Evolutionary conservation across 2,888 invertebrate genomes (phyloP).

Genomic region (Callosobruchus maculatus): DNA sequence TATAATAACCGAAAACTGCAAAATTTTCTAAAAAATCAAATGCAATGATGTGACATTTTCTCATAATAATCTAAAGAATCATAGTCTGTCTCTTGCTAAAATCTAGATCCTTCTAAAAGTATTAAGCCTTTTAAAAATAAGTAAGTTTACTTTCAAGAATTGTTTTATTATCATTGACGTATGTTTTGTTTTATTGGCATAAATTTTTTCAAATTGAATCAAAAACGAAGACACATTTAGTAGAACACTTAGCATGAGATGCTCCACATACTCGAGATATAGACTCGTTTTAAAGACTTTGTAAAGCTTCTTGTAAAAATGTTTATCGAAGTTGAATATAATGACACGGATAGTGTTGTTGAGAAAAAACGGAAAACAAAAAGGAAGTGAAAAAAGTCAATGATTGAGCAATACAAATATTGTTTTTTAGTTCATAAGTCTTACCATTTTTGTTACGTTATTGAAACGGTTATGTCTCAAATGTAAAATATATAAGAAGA

Average conservation of each 20-base stretch:
- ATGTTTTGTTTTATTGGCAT: too few species aligned
- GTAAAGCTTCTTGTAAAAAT: slow-evolving; percentile 1
- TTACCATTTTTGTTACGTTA: not conserved
- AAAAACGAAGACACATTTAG: too few species aligned
- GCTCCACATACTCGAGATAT: not conserved
- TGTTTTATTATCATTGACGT: too few species aligned
- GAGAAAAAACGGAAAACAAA: not conserved
- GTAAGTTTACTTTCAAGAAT: too few species aligned
- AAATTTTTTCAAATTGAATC: too few species aligned
- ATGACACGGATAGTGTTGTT: not conserved
- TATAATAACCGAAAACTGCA: too few species aligned
- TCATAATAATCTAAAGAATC: too few species aligned
- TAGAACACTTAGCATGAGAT: not conserved
- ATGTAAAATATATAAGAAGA: not conserved
- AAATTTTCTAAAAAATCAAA: too few species aligned
- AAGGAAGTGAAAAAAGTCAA: not conserved
- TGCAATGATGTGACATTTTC: too few species aligned
- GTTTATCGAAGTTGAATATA: slow-evolving; percentile 1
- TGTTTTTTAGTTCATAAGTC: not conserved
- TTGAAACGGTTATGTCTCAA: not conserved
- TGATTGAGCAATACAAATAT: slow-evolving; percentile 1
- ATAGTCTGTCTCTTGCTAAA: too few species aligned
- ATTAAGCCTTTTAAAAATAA: too few species aligned
- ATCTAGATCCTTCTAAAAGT: too few species aligned
- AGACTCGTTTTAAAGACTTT: not conserved